A percentile compares a stretch with the other conserved stretches of the same genome.
These are phyloP conservation scores for Intoshia linei DNA, from an alignment of 1,140 invertebrate genomes.

Conservation along the genomic window DNA sequence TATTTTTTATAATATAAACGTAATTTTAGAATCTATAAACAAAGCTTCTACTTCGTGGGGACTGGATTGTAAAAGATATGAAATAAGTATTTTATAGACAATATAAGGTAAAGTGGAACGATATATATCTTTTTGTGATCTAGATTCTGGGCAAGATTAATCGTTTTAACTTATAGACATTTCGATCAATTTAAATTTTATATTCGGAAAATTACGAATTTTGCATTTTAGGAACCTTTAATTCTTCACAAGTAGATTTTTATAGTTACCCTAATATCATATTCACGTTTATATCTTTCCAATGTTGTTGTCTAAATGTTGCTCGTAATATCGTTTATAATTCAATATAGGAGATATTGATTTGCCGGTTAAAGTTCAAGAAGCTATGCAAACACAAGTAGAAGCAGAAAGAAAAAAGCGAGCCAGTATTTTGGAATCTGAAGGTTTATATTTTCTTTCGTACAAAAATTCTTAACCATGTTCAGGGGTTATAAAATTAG, in stretches of 20 bases:
- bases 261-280: too few species aligned
- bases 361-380: slow-evolving; percentile 57
- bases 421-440: slow-evolving; percentile 75
- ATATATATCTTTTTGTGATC: not conserved
- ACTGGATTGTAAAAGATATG: slow-evolving; percentile 73
- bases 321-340: not conserved
- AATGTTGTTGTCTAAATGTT: too few species aligned
- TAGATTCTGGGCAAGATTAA: not conserved
- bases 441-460: slow-evolving; percentile 30
- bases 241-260: too few species aligned
- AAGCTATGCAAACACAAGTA: slow-evolving; percentile 99
- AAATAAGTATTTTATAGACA: slow-evolving; percentile 31
- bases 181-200: too few species aligned
- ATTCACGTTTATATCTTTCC: too few species aligned
- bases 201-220: too few species aligned
- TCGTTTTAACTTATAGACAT: not conserved
- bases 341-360: slow-evolving; percentile 43
- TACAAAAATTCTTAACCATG: not conserved
- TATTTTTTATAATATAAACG: slow-evolving; percentile 4
- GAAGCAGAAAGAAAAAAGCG: slow-evolving; percentile 82
- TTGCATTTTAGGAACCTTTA: too few species aligned
- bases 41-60: slow-evolving; percentile 92
- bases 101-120: not conserved
- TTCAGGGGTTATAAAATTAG: not conserved
- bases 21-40: slow-evolving; percentile 45